These are phyloP conservation scores for Morone saxatilis DNA, from an alignment of 2,113 vertebrate species.

Conservation along the genomic window DNA sequence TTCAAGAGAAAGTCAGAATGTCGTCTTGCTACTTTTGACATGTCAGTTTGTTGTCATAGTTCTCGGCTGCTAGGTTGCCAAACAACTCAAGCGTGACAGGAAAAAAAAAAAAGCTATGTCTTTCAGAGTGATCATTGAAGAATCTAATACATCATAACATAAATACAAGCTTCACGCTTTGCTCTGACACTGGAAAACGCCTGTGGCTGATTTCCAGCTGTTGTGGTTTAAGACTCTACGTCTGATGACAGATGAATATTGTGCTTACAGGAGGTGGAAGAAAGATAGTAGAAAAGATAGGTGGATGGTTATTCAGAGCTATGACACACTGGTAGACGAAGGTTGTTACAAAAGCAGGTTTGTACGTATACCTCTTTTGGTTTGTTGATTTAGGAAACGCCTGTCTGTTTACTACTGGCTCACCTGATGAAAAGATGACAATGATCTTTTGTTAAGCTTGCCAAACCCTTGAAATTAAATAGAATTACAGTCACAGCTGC, in stretches of 20 bases:
- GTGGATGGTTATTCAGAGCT: slow-evolving; percentile 25
- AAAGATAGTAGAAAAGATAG: slow-evolving; percentile 15
- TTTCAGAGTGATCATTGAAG: slow-evolving; percentile 53
- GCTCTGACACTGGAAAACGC: slow-evolving; percentile 53
- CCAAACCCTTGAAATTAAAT: slow-evolving; percentile 31
- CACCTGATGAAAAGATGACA: slow-evolving; percentile 35
- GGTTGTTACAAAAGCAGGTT: slow-evolving; percentile 45
- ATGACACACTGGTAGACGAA: not conserved
- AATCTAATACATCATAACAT: slow-evolving; percentile 53
- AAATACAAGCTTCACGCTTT: slow-evolving; percentile 45
- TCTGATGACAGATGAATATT: slow-evolving; percentile 54
- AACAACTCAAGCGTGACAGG: slow-evolving; percentile 20
- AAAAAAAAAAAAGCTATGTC: not conserved
- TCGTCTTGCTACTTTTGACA: slow-evolving; percentile 7
- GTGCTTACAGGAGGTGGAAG: slow-evolving; percentile 1
- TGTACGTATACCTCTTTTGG: slow-evolving; percentile 8
- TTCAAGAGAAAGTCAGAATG: not conserved
- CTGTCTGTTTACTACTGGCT: slow-evolving; percentile 34
- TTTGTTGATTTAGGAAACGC: slow-evolving; percentile 58
- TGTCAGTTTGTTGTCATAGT: not conserved
- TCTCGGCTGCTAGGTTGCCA: slow-evolving; percentile 6
- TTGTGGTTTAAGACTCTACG: slow-evolving; percentile 36
- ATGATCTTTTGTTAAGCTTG: slow-evolving; percentile 47
- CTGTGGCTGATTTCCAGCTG: slow-evolving; percentile 53
- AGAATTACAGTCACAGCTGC: slow-evolving; percentile 18